Conservation (phyloP, 2,113 vertebrate genomes). For the Gambusia holbrooki region DNA sequence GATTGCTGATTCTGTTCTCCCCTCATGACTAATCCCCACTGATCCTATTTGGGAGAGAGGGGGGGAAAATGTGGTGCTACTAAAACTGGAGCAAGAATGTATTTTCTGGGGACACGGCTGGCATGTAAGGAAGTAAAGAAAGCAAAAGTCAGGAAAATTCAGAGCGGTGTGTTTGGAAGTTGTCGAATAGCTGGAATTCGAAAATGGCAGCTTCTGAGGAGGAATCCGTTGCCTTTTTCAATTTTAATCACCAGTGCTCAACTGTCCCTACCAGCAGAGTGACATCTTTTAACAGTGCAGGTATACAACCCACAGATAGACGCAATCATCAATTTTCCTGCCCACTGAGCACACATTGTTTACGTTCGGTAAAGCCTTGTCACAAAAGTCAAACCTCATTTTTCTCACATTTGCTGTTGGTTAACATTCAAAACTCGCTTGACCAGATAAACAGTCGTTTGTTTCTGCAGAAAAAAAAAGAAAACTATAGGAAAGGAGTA, state of each 20-base stretch:
- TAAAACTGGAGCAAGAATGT: conserved; percentile 62
- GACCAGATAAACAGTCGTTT: conserved; percentile 20
- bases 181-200: conserved; percentile 41
- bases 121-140: conserved; percentile 38
- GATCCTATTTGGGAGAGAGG: conserved; percentile 55
- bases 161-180: conserved; percentile 37
- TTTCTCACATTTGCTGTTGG: conserved; percentile 24
- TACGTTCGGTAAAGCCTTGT: conserved; percentile 54
- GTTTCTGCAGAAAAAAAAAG: neutral
- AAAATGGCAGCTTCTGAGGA: conserved; percentile 42
- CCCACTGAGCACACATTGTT: conserved; percentile 62
- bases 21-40: conserved; percentile 70
- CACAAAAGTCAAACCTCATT: conserved; percentile 54
- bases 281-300: conserved; percentile 64
- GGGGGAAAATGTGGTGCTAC: conserved; percentile 61
- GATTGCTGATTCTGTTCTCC: conserved; percentile 71
- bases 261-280: conserved; percentile 52
- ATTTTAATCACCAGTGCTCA: conserved; percentile 51
- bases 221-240: conserved; percentile 42
- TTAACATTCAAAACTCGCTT: conserved; percentile 32
- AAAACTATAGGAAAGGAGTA: neutral
- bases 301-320: conserved; percentile 56
- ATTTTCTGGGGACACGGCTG: conserved; percentile 41
- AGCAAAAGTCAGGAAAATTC: conserved; percentile 14
- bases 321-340: conserved; percentile 69